phyloP scores from a whole-genome alignment of 2,888 invertebrate genomes.

The Troides helena region DNA sequence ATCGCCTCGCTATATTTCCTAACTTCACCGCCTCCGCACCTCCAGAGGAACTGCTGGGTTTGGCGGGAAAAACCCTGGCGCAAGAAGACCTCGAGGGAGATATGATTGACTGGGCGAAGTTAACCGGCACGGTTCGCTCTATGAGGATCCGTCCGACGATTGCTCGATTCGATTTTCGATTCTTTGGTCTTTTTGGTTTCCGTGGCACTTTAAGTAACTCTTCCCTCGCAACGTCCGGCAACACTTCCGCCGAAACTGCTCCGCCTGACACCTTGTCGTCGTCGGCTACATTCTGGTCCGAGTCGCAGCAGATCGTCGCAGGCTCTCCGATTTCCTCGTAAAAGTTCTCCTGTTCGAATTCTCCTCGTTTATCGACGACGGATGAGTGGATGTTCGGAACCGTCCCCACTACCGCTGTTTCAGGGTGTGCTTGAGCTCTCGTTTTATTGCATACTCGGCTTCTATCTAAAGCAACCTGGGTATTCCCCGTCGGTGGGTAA shows the following conservation, averaged over 20 bases:
- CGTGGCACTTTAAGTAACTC: constrained; percentile 68
- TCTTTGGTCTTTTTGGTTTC: constrained; percentile 63
- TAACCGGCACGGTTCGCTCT: too few relatives aligned
- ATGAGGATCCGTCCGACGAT: neutral
- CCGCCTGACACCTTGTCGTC: constrained; percentile 66
- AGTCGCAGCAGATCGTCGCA: constrained; percentile 31
- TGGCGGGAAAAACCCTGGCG: constrained; percentile 50
- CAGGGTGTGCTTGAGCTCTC: constrained; percentile 32
- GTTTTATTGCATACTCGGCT: constrained; percentile 41
- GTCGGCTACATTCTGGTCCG: constrained; percentile 63
- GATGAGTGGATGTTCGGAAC: constrained; percentile 44
- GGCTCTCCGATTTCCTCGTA: constrained; percentile 72
- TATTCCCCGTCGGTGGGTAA: constrained; percentile 66
- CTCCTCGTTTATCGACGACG: constrained; percentile 38
- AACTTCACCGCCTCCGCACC: constrained; percentile 51
- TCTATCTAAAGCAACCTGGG: constrained; percentile 64
- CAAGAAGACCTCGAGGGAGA: constrained; percentile 52
- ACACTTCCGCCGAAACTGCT: constrained; percentile 47
- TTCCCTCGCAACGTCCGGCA: constrained; percentile 56
- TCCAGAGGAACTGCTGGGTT: constrained; percentile 43
- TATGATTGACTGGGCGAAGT: constrained; percentile 43
- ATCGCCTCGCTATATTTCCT: constrained; percentile 44
- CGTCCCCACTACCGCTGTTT: constrained; percentile 34
- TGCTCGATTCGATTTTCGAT: constrained; percentile 38
- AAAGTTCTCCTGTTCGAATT: constrained; percentile 61